These are phyloP conservation scores for Marcusenius ussheri DNA, from an alignment of 2,113 vertebrate genomes.

Conservation along the genomic window DNA sequence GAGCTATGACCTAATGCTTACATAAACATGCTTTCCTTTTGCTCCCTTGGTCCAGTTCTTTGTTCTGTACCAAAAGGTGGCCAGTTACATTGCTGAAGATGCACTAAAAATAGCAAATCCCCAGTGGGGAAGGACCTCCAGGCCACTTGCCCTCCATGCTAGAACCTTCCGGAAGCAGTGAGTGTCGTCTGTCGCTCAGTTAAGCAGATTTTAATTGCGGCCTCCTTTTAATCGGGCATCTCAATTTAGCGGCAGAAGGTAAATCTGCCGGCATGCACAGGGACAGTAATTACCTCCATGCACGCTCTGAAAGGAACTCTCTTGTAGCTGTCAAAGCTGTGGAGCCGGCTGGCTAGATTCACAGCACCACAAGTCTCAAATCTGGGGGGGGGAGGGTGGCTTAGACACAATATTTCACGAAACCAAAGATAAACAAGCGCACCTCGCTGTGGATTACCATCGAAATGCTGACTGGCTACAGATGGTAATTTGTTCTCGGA, in stretches of 20 bases:
- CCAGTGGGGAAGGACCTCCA: not conserved
- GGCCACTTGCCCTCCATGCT: not conserved
- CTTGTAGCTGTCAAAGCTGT: not conserved
- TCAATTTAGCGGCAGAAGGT: not conserved
- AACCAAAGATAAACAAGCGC: not conserved
- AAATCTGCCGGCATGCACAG: not conserved
- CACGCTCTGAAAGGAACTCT: not conserved
- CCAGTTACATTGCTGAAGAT: not conserved
- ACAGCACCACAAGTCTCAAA: not conserved
- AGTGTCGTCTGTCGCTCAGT: not conserved
- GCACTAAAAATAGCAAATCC: constrained; percentile 3
- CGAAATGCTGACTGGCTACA: not conserved
- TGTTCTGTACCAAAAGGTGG: not conserved
- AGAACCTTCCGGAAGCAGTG: not conserved
- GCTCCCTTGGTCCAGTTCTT: not conserved
- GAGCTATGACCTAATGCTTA: not conserved
- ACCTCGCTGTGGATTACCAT: not conserved
- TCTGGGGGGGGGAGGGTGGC: not conserved
- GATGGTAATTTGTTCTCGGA: not conserved
- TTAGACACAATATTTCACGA: not conserved
- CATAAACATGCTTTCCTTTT: not conserved
- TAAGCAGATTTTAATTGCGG: not conserved
- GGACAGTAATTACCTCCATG: not conserved
- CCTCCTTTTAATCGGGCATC: constrained; percentile 1
- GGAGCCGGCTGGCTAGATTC: not conserved